These are phyloP conservation scores for Leptonema lineaticorne DNA, from an alignment of 1,140 invertebrate genomes.

Conservation along the genomic window DNA sequence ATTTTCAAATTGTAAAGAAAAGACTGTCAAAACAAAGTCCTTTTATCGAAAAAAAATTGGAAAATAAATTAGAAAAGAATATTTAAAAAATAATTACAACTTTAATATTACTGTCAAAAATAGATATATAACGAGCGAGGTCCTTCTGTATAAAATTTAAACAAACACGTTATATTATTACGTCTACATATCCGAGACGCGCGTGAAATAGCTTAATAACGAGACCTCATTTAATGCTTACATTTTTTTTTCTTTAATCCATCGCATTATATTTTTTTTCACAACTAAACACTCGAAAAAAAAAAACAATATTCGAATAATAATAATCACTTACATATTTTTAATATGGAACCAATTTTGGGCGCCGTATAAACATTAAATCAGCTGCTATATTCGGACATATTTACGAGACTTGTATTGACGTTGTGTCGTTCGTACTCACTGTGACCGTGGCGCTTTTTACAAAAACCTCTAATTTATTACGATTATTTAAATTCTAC, in stretches of 20 bases:
- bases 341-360: background rate
- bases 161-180: too few relatives aligned
- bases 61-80: too few relatives aligned
- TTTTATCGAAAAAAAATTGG: too few relatives aligned
- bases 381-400: slow-evolving; percentile 3
- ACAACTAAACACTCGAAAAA: too few relatives aligned
- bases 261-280: too few relatives aligned
- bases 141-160: too few relatives aligned
- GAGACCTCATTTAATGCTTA: background rate
- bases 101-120: too few relatives aligned
- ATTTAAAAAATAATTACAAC: too few relatives aligned
- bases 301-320: background rate
- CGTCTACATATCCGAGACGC: background rate
- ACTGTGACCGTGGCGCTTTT: background rate
- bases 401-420: background rate
- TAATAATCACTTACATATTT: background rate
- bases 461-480: slow-evolving; percentile 8
- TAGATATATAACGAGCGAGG: too few relatives aligned
- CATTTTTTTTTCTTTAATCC: background rate
- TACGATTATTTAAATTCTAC: background rate
- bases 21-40: too few relatives aligned
- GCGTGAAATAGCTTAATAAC: slow-evolving; percentile 11
- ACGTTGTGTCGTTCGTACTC: background rate
- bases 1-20: too few relatives aligned
- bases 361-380: background rate